A percentile compares a stretch with the other conserved stretches of the same genome.
These are phyloP conservation scores for Scleropages formosus DNA, from an alignment of 2,797 vertebrate species.

Conservation along the genomic window DNA sequence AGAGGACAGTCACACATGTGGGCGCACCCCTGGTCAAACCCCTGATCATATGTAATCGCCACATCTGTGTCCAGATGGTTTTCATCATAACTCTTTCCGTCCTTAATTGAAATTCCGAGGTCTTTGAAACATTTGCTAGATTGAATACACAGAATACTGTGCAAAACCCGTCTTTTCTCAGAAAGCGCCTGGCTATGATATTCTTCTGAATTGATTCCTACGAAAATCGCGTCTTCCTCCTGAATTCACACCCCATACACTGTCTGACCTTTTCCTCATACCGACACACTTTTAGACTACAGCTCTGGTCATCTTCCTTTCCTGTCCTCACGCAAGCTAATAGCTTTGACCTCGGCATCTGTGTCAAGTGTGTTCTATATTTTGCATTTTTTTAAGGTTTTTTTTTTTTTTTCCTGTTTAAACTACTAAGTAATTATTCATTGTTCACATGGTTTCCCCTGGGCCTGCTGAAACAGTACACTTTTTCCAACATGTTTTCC, in stretches of 20 bases:
- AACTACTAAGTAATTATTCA: slow-evolving; percentile 39
- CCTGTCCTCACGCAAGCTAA: slow-evolving; percentile 24
- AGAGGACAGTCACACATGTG: background rate
- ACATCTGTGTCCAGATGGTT: background rate
- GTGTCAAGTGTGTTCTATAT: slow-evolving; percentile 51
- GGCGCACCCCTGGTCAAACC: no score
- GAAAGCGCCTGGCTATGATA: background rate
- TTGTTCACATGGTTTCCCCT: slow-evolving; percentile 52
- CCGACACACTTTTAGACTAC: slow-evolving; percentile 11
- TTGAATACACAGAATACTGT: background rate
- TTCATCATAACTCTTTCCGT: background rate
- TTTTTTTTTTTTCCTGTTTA: slow-evolving; percentile 37
- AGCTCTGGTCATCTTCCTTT: slow-evolving; percentile 10
- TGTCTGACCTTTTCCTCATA: slow-evolving; percentile 32
- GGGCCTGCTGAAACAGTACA: slow-evolving; percentile 13
- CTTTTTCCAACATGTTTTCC: background rate
- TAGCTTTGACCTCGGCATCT: slow-evolving; percentile 47
- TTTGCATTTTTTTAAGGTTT: slow-evolving; percentile 53
- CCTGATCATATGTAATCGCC: background rate
- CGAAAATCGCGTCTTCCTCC: slow-evolving; percentile 35
- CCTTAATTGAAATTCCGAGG: background rate
- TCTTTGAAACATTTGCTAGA: background rate
- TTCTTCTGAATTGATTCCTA: slow-evolving; percentile 35
- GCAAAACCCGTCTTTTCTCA: no score
- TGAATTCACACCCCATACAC: slow-evolving; percentile 23